Base-by-base conservation (phyloP, 2,113 vertebrate genomes). In the Tringa solitaria region DNA sequence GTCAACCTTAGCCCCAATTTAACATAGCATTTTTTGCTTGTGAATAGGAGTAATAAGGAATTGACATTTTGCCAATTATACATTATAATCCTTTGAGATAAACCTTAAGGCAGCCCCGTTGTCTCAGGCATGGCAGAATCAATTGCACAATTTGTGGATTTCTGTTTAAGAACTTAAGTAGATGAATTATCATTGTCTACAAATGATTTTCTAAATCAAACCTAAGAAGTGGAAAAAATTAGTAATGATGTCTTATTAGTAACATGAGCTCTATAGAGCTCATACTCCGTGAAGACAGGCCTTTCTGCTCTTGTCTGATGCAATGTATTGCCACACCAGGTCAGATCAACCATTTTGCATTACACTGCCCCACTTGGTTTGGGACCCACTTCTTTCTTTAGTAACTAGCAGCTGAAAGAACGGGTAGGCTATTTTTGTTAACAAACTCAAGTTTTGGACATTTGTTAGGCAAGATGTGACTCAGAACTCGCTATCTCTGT, bases 21-120 rank as follows among this genome's bases (percentile, higher is more conserved):
- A 79, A 59, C 33, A 75, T 9, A 48, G 23, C 7, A 48, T 59
- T 54, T 89, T 83, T 57, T 77, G 17, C 60, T 88, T 46, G 41
- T 87, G 81, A 83, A 43, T 79, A 80, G n/a, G 21, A 91, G 54
- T 80, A 95, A 59, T 43, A 96, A 89, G 32, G 65, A 83, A 90
- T 51, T 95, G 93, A 90, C 32, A 54, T 94, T 94, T 94, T 93
- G 78, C 96, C 92, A 97, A 27, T 69, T 83, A 8, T 39, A n/a
- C 10, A 6, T 46, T 64, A 19, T 80, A 97, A 88, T 94, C 87
- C 84, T 73, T 35, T 4, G 30, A 96, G 91, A 95, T 70, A 94
- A 96, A 96, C 21, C 86, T 92, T 15, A 88, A 86, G 61, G 56
- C 86, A 95, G 41, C 68, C 61, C 69, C 1, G 4, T 76, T 57